Conservation (phyloP, 2,888 invertebrate genomes). For the Pyrrhosoma nymphula region DNA sequence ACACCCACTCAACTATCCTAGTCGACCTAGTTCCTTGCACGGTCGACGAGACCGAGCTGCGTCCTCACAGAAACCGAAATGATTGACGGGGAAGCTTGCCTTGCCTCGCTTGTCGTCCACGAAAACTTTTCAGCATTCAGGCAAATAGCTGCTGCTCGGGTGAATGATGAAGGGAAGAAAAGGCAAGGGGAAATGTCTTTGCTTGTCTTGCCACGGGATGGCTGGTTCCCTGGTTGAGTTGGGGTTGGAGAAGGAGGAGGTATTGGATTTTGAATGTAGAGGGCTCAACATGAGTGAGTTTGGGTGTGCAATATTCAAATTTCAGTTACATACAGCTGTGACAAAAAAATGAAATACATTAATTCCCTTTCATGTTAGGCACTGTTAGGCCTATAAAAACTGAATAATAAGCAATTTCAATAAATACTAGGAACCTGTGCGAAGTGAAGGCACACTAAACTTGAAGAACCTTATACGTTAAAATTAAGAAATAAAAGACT, state of each 20-base stretch:
- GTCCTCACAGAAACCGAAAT: neutral
- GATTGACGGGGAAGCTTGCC: neutral
- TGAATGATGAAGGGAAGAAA: neutral
- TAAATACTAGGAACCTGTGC: no score
- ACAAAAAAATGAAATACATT: no score
- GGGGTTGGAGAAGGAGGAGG: neutral
- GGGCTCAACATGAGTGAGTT: neutral
- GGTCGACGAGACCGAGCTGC: neutral
- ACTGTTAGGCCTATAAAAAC: no score
- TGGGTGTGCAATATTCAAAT: no score
- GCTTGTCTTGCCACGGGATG: neutral
- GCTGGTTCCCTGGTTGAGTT: neutral
- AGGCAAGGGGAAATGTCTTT: neutral
- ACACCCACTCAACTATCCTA: no score
- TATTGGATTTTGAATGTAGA: neutral
- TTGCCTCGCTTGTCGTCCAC: neutral
- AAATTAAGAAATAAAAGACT: no score
- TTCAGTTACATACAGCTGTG: no score
- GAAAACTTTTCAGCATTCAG: slow-evolving; percentile 3
- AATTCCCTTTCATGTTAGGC: no score
- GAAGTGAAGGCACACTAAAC: no score
- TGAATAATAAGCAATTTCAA: no score
- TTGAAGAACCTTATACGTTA: no score
- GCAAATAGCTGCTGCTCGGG: neutral
- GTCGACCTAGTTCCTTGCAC: neutral